Percentiles rank a stretch among this genome's conserved stretches.
Evolutionary conservation across 2,797 vertebrate species (phyloP).

Genomic region (Poecilia wingei): DNA sequence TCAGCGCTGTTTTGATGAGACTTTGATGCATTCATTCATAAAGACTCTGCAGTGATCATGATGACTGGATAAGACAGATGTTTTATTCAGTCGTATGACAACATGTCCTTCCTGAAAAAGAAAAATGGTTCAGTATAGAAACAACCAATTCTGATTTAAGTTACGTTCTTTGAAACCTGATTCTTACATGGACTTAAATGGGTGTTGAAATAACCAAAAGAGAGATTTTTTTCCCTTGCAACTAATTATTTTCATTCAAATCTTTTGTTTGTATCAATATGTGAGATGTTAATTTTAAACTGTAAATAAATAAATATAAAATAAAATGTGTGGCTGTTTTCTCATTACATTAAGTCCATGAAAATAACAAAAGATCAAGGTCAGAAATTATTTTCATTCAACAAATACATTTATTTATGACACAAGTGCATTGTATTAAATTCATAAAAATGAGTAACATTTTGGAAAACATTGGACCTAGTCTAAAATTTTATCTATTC

Average conservation of each 20-base stretch:
- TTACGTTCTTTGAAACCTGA: background rate
- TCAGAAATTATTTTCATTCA: background rate
- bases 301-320: background rate
- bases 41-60: background rate
- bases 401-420: background rate
- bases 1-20: background rate
- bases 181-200: background rate
- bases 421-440: background rate
- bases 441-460: background rate
- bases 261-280: too few species aligned
- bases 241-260: too few species aligned
- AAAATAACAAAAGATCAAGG: background rate
- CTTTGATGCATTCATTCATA: background rate
- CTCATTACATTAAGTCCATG: background rate
- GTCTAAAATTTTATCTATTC: background rate
- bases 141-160: background rate
- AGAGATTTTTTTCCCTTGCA: background rate
- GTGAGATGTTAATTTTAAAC: too few species aligned
- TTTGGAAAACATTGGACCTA: background rate
- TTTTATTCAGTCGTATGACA: background rate
- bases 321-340: background rate
- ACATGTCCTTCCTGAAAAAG: background rate
- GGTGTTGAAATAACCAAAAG: background rate
- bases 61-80: background rate
- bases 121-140: background rate